phyloP scores from a whole-genome alignment of 2,113 vertebrate species.

The Heliornis fulica region DNA sequence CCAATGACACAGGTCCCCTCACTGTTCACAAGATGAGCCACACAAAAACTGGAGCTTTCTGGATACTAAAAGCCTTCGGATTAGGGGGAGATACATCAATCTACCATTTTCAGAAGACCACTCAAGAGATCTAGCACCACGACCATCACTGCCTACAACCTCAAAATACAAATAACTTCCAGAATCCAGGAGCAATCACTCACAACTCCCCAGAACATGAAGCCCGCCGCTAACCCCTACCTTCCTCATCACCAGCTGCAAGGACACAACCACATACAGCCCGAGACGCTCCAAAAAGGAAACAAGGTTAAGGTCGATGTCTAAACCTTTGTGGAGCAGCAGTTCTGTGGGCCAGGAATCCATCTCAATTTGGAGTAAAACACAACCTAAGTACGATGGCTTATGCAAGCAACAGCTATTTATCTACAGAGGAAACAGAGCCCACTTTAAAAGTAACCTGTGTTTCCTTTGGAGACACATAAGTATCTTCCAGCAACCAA shows the following conservation, averaged over 20 bases:
- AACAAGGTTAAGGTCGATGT: not conserved
- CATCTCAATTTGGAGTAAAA: not conserved
- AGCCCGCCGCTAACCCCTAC: not conserved
- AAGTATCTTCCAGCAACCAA: not conserved
- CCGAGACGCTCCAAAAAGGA: not conserved
- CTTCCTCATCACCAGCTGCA: not conserved
- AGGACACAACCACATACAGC: not conserved
- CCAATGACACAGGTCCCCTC: not conserved
- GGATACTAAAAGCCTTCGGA: not conserved
- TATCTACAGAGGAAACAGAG: not conserved
- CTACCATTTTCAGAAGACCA: not conserved
- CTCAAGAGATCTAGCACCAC: rapidly evolving
- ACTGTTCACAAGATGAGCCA: not conserved
- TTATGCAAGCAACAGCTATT: not conserved
- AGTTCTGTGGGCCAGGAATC: not conserved
- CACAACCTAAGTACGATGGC: not conserved
- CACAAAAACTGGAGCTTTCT: not conserved
- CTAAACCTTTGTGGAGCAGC: not conserved
- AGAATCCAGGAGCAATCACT: rapidly evolving
- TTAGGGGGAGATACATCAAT: rapidly evolving
- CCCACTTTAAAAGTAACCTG: not conserved
- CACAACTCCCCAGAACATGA: not conserved
- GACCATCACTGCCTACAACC: not conserved
- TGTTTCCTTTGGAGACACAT: not conserved
- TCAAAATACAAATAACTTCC: not conserved